Percentiles rank a stretch among this genome's conserved stretches.
Evolutionary conservation across 2,888 invertebrate genomes (phyloP).

Genomic region (Galeopsomyia nigrocyanea): DNA sequence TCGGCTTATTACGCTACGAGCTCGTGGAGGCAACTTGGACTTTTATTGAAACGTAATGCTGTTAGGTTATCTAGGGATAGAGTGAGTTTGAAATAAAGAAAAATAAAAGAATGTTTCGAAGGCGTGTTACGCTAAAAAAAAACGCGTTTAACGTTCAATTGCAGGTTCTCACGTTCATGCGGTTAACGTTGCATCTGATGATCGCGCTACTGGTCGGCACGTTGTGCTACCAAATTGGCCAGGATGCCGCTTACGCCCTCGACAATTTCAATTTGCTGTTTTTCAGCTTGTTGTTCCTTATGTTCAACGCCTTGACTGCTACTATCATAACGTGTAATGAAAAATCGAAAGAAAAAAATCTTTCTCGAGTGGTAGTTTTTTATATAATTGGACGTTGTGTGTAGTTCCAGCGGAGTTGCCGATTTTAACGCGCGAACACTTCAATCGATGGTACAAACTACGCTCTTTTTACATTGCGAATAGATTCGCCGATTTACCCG

Average conservation of each 20-base stretch:
- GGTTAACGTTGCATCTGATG: slow-evolving; percentile 82
- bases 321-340: slow-evolving; percentile 88
- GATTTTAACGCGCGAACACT: slow-evolving; percentile 85
- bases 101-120: background rate
- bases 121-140: background rate
- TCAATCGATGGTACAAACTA: slow-evolving; percentile 91
- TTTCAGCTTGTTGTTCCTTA: slow-evolving; percentile 93
- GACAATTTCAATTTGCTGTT: slow-evolving; percentile 92
- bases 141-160: background rate
- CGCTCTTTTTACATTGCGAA: slow-evolving; percentile 86
- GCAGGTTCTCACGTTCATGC: slow-evolving; percentile 81
- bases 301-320: slow-evolving; percentile 94
- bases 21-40: slow-evolving; percentile 72
- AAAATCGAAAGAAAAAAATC: background rate
- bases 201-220: slow-evolving; percentile 87
- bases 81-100: slow-evolving; percentile 56
- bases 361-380: background rate
- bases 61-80: slow-evolving; percentile 79
- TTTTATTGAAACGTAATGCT: slow-evolving; percentile 76
- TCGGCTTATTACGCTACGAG: slow-evolving; percentile 71
- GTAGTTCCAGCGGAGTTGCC: slow-evolving; percentile 88
- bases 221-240: slow-evolving; percentile 89
- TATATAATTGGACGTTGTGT: background rate
- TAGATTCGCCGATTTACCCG: slow-evolving; percentile 84
- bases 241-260: slow-evolving; percentile 83